These are phyloP conservation scores for Himalopsyche phryganea DNA, from an alignment of 1,140 invertebrate species.

Conservation along the genomic window DNA sequence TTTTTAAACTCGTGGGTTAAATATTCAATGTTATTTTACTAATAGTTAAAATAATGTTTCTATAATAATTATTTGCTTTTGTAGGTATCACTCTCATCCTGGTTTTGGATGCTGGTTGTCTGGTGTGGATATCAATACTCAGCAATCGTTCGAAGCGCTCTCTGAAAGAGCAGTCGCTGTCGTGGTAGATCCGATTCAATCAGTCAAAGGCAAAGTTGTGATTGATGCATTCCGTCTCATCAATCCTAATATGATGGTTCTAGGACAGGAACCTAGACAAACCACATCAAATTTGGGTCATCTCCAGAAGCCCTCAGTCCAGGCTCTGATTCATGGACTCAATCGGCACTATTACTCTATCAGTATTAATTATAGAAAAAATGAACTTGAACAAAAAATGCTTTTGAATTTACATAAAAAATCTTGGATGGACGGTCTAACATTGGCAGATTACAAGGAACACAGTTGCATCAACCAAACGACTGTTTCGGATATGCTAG, in stretches of 20 bases:
- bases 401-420: constrained; percentile 98
- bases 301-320: constrained; percentile 98
- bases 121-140: constrained; percentile 99
- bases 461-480: constrained; percentile 90
- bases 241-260: constrained; percentile 98
- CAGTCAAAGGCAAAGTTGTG: constrained; percentile 96
- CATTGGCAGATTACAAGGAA: constrained; percentile 89
- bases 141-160: constrained; percentile 98
- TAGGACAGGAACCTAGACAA: constrained; percentile 97
- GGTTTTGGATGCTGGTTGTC: constrained; percentile 99
- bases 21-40: no score
- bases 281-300: constrained; percentile 99
- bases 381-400: constrained; percentile 99
- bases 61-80: no score
- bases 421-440: constrained; percentile 98
- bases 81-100: constrained; percentile 94
- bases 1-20: no score
- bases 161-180: constrained; percentile 98
- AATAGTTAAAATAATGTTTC: no score
- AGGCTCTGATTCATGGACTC: constrained; percentile 97
- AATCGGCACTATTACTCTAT: constrained; percentile 99
- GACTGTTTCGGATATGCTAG: constrained; percentile 94
- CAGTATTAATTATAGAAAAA: constrained; percentile 99
- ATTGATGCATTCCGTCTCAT: constrained; percentile 95
- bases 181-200: constrained; percentile 99